These are phyloP conservation scores for Promerops cafer DNA, from an alignment of 2,113 vertebrate genomes.

Conservation along the genomic window DNA sequence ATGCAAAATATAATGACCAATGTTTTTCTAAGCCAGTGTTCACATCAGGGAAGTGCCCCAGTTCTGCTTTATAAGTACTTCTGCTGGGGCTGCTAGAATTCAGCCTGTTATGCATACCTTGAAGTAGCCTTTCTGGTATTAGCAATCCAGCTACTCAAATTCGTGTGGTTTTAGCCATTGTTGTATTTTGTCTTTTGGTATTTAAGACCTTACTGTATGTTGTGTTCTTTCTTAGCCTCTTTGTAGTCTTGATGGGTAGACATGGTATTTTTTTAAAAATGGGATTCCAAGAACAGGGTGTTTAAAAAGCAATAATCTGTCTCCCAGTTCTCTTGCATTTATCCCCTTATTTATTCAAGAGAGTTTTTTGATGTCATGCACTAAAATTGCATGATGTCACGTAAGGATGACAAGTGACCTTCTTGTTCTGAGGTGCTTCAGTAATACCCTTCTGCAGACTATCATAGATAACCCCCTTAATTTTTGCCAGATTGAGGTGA, in stretches of 20 bases:
- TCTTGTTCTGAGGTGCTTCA: neutral
- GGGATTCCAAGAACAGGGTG: neutral
- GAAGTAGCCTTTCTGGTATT: neutral
- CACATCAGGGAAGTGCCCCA: neutral
- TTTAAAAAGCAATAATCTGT: neutral
- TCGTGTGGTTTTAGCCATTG: neutral
- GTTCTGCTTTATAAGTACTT: neutral
- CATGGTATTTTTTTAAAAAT: neutral
- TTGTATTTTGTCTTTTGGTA: neutral
- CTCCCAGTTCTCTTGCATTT: neutral
- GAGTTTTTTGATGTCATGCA: neutral
- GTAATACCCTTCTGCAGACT: neutral
- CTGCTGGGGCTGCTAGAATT: neutral
- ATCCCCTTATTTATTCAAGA: neutral
- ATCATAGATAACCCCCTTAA: rapidly evolving
- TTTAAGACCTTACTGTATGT: neutral
- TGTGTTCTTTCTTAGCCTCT: neutral
- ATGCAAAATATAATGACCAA: neutral
- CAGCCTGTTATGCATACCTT: neutral
- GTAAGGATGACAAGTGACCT: neutral
- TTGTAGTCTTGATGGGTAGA: neutral
- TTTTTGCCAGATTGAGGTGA: neutral
- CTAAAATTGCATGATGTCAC: neutral
- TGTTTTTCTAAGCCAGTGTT: neutral
- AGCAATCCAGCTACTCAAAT: neutral